A percentile compares a stretch with the other conserved stretches of the same genome.
Evolutionary conservation across 2,113 vertebrate species (phyloP).

Genomic region (Craseonycteris thonglongyai): DNA sequence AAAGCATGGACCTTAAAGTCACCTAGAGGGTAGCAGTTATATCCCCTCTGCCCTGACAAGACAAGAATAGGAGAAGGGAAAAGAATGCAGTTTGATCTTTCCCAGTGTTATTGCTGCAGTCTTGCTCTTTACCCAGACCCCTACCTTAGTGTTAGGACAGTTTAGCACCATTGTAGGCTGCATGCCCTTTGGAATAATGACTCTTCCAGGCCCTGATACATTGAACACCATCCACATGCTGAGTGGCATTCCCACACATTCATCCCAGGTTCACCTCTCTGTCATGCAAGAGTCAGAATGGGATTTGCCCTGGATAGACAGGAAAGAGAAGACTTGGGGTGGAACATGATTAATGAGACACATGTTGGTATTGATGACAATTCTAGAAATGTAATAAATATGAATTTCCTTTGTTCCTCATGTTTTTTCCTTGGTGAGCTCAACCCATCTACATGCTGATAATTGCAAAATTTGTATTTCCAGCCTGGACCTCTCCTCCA

Average conservation of each 20-base stretch:
- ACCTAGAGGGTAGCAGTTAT: neutral
- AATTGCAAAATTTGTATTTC: neutral
- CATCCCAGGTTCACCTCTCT: neutral
- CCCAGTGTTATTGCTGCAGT: neutral
- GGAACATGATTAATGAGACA: neutral
- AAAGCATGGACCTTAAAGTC: neutral
- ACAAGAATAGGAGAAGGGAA: neutral
- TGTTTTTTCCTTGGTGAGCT: neutral
- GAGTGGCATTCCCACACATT: accelerated
- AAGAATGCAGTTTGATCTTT: neutral
- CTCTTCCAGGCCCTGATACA: neutral
- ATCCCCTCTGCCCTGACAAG: neutral
- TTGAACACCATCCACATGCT: neutral
- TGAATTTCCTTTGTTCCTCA: neutral
- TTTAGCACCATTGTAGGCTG: neutral
- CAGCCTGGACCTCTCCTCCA: neutral
- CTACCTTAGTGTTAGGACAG: neutral
- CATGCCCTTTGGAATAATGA: neutral
- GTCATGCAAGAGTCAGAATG: neutral
- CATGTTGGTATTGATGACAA: neutral
- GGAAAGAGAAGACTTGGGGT: neutral
- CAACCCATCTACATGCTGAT: neutral
- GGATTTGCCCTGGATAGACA: neutral
- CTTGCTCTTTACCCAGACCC: neutral
- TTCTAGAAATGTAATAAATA: neutral